Evolutionary conservation across 1,140 invertebrate genomes (phyloP).

Genomic region (Drosophila nikananu): DNA sequence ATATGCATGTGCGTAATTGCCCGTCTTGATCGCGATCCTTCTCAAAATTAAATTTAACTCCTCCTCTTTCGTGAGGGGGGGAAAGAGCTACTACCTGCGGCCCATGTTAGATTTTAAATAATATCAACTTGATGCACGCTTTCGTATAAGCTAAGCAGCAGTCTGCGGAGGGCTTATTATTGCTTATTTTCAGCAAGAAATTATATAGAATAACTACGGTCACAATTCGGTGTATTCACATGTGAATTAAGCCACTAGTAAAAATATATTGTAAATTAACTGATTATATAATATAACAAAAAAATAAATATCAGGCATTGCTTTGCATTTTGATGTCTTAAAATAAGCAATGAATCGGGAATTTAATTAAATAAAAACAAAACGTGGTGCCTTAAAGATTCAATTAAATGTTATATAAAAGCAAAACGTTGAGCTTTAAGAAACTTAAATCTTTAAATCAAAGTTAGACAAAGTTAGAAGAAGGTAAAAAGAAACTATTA

Average conservation of each 20-base stretch:
- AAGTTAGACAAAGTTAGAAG: too few relatives aligned
- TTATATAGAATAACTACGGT: constrained; percentile 3
- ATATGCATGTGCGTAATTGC: constrained; percentile 72
- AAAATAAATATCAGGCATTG: too few relatives aligned
- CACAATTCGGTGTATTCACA: constrained; percentile 1
- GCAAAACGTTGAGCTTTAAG: too few relatives aligned
- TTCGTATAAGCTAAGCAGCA: constrained; percentile 1
- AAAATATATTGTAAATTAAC: background rate
- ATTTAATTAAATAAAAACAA: background rate
- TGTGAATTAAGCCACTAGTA: background rate
- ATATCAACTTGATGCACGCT: constrained; percentile 14
- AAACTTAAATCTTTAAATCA: too few relatives aligned
- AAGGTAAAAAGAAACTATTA: too few relatives aligned
- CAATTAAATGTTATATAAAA: too few relatives aligned
- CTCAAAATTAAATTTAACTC: constrained; percentile 55
- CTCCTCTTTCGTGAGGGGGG: constrained; percentile 9
- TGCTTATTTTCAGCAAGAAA: constrained; percentile 22
- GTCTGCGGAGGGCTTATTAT: constrained; percentile 4
- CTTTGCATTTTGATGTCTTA: background rate
- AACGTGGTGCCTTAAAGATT: background rate
- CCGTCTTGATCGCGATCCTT: constrained; percentile 53
- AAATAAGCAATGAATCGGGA: background rate
- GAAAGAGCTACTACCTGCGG: constrained; percentile 35
- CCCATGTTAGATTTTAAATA: constrained; percentile 39
- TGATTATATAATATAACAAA: background rate